Base-by-base conservation (phyloP, 2,888 invertebrate genomes). In the Latrodectus elegans region DNA sequence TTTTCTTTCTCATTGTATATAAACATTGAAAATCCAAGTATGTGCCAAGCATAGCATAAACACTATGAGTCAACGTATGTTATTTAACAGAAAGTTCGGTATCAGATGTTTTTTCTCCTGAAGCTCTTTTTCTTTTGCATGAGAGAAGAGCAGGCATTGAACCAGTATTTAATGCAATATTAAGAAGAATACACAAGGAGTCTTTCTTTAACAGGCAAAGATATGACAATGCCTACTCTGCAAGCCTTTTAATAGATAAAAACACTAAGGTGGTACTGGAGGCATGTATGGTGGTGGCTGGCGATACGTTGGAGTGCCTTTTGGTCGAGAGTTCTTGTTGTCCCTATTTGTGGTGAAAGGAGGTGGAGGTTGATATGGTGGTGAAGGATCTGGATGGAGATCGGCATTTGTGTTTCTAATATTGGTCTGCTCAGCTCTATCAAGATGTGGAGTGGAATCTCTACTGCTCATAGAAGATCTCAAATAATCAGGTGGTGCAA, bases 231-330 rank as follows among this genome's bases (percentile, higher is more conserved):
- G 88, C 88, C 88, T 72, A 84, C 84, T 82, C 82, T 88, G 87
- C 83, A 64, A 73, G 64, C 74, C 72, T 60, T 70, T 22, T 22
- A 22, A 22, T 1, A 22, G 1, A 71, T 17, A 67, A 60, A 17
- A 22, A 3, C 26, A 55, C 80, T 88, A 88, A 80, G 88, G 88
- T 79, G 88, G 89, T 84, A 89, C 88, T 93, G 98, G 98, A 91
- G 98, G 98, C 91, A 98, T 97, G 93, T 99, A 98, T 65, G 98
- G 98, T 89, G 98, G 98, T 76, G 98, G 98, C 93, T 97, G 97
- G 92, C 97, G 95, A 94, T 97, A 97, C 91, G 97, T 96, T 89
- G 97, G 97, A 77, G 96, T 96, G 89, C 96, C 95, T 91, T 95
- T 96, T 82, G 96, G 96, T 90, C 95, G 94, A 91, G 95, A 95